A percentile compares a stretch with the other conserved stretches of the same genome.
phyloP scores from a whole-genome alignment of 2,113 vertebrate species.

The cat (Felis catus) region F.catus_Fca126_mat1.0 CM031415.1:157490501-157491000 shows the following conservation, averaged over 20 bases:
- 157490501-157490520: background rate
- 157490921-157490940: background rate
- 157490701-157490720: background rate
- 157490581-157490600: background rate
- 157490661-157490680: background rate
- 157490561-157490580: background rate
- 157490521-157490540: background rate
- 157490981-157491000: background rate
- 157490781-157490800: background rate
- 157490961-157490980: background rate
- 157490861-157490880: background rate
- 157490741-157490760: background rate
- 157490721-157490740: background rate
- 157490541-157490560: background rate
- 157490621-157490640: background rate
- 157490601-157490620: background rate
- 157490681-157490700: background rate
- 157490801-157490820: background rate
- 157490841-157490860: background rate
- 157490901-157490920: background rate
- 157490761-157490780: background rate
- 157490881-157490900: background rate
- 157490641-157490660: background rate
- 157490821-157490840: background rate
- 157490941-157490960: background rate